Conservation (phyloP, 2,797 vertebrate genomes). For the Muraenolepis orangiensis region DNA sequence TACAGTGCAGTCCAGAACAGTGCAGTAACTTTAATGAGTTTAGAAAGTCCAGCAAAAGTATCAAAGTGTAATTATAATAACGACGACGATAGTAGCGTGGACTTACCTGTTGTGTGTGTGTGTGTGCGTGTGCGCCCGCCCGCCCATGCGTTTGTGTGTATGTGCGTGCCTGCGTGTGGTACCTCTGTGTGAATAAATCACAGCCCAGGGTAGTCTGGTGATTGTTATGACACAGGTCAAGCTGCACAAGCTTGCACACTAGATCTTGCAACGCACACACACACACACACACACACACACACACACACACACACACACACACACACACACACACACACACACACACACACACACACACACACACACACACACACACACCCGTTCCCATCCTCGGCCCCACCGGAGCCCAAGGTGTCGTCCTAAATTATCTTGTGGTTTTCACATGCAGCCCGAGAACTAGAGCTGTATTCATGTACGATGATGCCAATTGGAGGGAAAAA, state of each 20-base stretch:
- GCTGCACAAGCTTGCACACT: slow-evolving; percentile 26
- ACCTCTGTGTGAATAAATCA: neutral
- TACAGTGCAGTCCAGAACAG: too few relatives aligned
- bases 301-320: slow-evolving; percentile 14
- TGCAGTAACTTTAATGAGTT: too few relatives aligned
- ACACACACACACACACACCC: slow-evolving; percentile 11
- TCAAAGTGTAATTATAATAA: too few relatives aligned
- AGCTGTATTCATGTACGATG: too few relatives aligned
- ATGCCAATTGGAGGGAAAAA: too few relatives aligned
- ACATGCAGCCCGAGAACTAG: too few relatives aligned
- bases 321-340: slow-evolving; percentile 25
- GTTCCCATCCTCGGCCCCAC: too few relatives aligned
- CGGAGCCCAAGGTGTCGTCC: too few relatives aligned
- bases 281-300: slow-evolving; percentile 22
- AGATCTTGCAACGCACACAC: slow-evolving; percentile 26
- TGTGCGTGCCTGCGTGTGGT: neutral
- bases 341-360: slow-evolving; percentile 20
- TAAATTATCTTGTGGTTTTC: too few relatives aligned
- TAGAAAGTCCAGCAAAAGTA: too few relatives aligned
- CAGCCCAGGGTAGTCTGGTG: slow-evolving; percentile 15
- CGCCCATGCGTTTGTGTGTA: neutral
- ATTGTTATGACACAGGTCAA: slow-evolving; percentile 46
- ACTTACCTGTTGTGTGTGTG: slow-evolving; percentile 5
- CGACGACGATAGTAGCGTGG: neutral
- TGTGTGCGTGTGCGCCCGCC: neutral